A percentile compares a stretch with the other conserved stretches of the same genome.
phyloP scores from a whole-genome alignment of 2,888 invertebrate species.

The Pseudococcus longispinus region DNA sequence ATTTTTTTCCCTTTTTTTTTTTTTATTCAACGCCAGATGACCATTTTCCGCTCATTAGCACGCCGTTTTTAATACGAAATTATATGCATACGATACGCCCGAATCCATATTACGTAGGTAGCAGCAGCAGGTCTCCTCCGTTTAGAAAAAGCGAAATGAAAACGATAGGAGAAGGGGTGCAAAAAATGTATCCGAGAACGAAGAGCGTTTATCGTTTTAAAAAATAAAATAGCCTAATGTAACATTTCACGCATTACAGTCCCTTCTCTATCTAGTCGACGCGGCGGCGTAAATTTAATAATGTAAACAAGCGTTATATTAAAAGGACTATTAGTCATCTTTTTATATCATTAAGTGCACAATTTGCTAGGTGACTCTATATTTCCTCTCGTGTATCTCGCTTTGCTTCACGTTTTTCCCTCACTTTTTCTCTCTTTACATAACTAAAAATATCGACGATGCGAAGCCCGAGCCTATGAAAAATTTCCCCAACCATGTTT shows the following conservation, averaged over 20 bases:
- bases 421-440: not conserved
- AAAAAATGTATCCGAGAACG: not conserved
- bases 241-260: not conserved
- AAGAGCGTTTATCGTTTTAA: not conserved
- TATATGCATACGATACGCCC: not conserved
- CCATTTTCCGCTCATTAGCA: slow-evolving; percentile 8
- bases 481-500: too few species aligned
- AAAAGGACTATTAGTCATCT: slow-evolving; percentile 13
- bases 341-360: slow-evolving; percentile 7
- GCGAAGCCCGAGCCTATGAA: not conserved
- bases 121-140: not conserved
- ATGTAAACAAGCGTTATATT: slow-evolving; percentile 21
- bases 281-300: not conserved
- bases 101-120: not conserved
- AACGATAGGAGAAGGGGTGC: not conserved
- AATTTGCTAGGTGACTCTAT: not conserved
- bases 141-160: not conserved
- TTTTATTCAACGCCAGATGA: not conserved
- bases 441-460: not conserved
- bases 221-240: not conserved
- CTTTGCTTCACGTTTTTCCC: not conserved
- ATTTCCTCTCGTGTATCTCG: not conserved
- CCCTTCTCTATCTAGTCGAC: not conserved
- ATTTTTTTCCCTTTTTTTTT: not conserved
- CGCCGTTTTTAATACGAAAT: not conserved